Conservation (phyloP, 1,140 invertebrate species). For the Helicoverpa zea region DNA sequence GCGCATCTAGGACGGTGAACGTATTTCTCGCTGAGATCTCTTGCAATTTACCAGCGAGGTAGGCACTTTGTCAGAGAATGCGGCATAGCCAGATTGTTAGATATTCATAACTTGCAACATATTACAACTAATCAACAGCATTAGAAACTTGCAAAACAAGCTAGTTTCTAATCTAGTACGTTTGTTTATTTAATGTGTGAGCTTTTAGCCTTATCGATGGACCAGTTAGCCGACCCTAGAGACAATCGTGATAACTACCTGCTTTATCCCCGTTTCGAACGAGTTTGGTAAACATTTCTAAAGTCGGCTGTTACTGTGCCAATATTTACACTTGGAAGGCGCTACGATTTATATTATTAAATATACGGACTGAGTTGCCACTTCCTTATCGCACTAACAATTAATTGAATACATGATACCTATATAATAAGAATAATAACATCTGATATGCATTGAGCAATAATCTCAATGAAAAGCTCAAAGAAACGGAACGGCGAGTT, state of each 20-base stretch:
- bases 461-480: conserved; percentile 11
- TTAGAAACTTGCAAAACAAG: conserved; percentile 62
- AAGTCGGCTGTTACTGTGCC: conserved; percentile 14
- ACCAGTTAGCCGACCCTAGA: conserved; percentile 40
- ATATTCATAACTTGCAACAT: conserved; percentile 73
- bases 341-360: conserved; percentile 16
- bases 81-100: conserved; percentile 68
- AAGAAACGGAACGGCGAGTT: conserved; percentile 9
- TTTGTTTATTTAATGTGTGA: conserved; percentile 57
- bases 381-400: no score
- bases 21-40: conserved; percentile 83
- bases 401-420: no score
- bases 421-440: neutral
- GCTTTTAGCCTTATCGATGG: conserved; percentile 44
- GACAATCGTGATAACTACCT: conserved; percentile 35
- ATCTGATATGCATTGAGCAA: neutral
- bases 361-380: neutral
- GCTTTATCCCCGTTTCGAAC: conserved; percentile 29
- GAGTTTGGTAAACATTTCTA: conserved; percentile 26
- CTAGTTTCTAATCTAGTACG: conserved; percentile 66
- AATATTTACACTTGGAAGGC: neutral
- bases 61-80: conserved; percentile 69
- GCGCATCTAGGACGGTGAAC: conserved; percentile 86
- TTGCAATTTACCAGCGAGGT: conserved; percentile 73
- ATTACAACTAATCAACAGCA: conserved; percentile 55